Base-by-base conservation (phyloP, 2,113 vertebrate genomes). In the Phrynocephalus versicolor region DNA sequence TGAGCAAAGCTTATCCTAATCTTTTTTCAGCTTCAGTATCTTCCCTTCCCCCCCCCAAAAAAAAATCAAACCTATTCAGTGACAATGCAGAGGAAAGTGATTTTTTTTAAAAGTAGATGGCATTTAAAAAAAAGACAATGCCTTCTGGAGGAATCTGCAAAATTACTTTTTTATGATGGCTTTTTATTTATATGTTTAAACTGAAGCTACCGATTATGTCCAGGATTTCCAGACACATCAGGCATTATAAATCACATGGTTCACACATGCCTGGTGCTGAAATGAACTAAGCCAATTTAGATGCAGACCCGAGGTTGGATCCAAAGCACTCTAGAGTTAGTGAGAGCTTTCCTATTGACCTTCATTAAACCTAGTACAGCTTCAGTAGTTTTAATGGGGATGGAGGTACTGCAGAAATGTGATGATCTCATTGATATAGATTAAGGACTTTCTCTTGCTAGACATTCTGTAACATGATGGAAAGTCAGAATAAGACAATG, bases 381-480 rank as follows among this genome's bases (percentile, higher is more conserved):
- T 3, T 6, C 64, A 1, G 33, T 86, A 6, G 2, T 45, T 85
- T 92, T 14, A 39, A 10, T n/a, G 14, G 14, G 70, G 69, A 55
- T 86, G n/a, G 77, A 74, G 70, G 35, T 85, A 77, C 77, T 65
- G 77, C 78, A 81, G 84, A 81, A 86, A 64, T 65, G 74, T 57
- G 64, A 21, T 35, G 58, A 14, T 65, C 78, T 86, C 78, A 74
- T 86, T 86, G 77, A 74, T 80, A 86, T 80, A 69, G 78, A 86
- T 73, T 80, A 80, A 23, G 45, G 39, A 25, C 64, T 51, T 72
- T 81, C 69, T 65, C 77, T 80, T 62, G 30, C 76, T 80, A 79
- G 41, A 62, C 9, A 58, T 39, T 85, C 57, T 33, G 13, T 55
- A 37, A 23, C 70, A 79, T 33, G 25, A 79, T 14, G 45, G 18